Evolutionary conservation across 2,797 vertebrate genomes (phyloP).

Genomic region (Scleropages formosus): DNA sequence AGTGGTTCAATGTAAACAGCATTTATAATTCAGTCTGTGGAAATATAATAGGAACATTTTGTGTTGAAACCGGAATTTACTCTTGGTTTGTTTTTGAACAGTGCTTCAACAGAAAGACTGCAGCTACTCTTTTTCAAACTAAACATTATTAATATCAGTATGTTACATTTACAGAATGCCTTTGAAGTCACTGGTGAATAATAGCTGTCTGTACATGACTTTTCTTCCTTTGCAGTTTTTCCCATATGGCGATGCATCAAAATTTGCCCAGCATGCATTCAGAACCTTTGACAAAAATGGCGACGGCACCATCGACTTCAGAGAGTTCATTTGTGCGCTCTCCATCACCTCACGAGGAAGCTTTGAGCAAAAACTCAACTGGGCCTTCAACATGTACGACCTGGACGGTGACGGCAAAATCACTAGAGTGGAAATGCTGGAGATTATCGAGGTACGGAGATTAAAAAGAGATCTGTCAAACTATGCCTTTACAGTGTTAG

Average conservation of each 20-base stretch:
- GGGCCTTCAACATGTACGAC: conserved; percentile 99
- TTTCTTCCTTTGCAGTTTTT: conserved; percentile 81
- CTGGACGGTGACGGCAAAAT: conserved; percentile 98
- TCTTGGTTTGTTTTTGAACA: no score
- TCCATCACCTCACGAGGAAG: conserved; percentile 98
- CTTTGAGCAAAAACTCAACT: conserved; percentile 99
- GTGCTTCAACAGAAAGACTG: background rate
- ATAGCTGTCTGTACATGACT: background rate
- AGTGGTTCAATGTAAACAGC: no score
- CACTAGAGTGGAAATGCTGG: conserved; percentile 98
- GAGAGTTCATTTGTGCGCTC: conserved; percentile 98
- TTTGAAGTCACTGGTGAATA: no score
- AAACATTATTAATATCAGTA: background rate
- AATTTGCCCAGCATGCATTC: conserved; percentile 97
- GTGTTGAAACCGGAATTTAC: background rate
- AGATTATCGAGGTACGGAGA: conserved; percentile 93
- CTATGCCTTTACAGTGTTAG: background rate
- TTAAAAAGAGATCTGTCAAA: no score
- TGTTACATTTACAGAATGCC: background rate
- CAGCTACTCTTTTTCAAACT: background rate
- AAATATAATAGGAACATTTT: background rate
- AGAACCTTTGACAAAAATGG: conserved; percentile 98
- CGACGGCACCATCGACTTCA: conserved; percentile 97
- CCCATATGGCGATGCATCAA: conserved; percentile 94
- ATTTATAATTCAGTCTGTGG: no score